These are phyloP conservation scores for Lithophane semibrunnea DNA, from an alignment of 2,888 invertebrate species.

Conservation along the genomic window DNA sequence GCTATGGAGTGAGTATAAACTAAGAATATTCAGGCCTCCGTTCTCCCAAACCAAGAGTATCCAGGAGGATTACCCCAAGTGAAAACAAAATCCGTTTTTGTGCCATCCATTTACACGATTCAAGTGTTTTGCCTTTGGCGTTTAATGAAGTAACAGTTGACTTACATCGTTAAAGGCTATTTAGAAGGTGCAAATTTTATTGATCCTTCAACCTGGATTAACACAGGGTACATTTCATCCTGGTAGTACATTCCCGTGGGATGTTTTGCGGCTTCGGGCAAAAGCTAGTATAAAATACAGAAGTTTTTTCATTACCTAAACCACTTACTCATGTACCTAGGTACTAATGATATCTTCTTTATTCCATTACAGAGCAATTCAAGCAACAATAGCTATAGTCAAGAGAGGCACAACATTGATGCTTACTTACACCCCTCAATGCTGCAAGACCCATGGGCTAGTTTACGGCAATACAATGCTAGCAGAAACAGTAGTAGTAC, in stretches of 20 bases:
- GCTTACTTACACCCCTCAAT: constrained; percentile 86
- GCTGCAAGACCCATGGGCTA: constrained; percentile 86
- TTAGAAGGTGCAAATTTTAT: too few species aligned
- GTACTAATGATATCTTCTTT: not conserved
- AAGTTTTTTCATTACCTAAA: not conserved
- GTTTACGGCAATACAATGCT: constrained; percentile 67
- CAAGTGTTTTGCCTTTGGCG: not conserved
- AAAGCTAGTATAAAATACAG: not conserved
- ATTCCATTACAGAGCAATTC: constrained; percentile 80
- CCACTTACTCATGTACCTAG: not conserved
- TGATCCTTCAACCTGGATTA: not conserved
- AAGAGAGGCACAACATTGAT: constrained; percentile 78
- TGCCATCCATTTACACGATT: not conserved
- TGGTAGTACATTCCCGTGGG: not conserved
- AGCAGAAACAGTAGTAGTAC: constrained; percentile 32
- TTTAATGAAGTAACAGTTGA: not conserved
- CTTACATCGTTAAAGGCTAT: too few species aligned
- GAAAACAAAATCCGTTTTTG: not conserved
- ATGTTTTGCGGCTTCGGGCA: not conserved
- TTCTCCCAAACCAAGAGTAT: not conserved
- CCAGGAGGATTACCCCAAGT: not conserved
- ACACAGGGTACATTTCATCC: not conserved
- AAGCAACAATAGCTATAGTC: constrained; percentile 78
- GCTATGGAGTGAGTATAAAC: constrained; percentile 77
- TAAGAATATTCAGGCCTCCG: not conserved